Percentiles rank a stretch among this genome's conserved stretches.
Evolutionary conservation across 2,888 invertebrate genomes (phyloP).

Genomic region (Galeopsomyia nigrocyanea): DNA sequence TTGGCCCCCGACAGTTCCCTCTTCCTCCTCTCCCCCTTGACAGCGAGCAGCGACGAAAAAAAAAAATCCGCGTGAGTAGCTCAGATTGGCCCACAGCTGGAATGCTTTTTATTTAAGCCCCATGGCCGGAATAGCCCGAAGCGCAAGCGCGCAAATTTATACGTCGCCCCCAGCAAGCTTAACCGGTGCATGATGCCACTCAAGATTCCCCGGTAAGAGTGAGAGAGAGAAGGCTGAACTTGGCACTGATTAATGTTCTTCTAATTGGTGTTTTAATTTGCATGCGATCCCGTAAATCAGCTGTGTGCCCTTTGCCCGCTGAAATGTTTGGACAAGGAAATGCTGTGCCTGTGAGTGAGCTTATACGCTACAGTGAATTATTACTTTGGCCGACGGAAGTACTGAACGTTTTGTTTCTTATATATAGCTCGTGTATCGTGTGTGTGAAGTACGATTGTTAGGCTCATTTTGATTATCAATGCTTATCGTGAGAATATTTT

Average conservation of each 20-base stretch:
- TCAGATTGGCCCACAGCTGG: constrained; percentile 33
- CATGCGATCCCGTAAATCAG: background rate
- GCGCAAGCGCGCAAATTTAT: constrained; percentile 13
- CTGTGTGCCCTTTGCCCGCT: too few relatives aligned
- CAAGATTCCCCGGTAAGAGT: background rate
- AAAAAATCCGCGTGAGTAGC: constrained; percentile 39
- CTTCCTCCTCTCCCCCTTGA: background rate
- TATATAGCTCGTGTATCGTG: too few relatives aligned
- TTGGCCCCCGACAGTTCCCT: constrained; percentile 42
- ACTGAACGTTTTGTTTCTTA: too few relatives aligned
- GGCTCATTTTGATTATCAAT: too few relatives aligned
- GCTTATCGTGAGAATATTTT: too few relatives aligned
- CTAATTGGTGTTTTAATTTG: constrained; percentile 27
- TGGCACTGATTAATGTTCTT: constrained; percentile 28
- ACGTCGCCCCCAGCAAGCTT: constrained; percentile 1
- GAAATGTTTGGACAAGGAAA: background rate
- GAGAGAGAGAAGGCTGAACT: constrained; percentile 4
- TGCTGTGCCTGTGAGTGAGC: background rate
- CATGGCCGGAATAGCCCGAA: background rate
- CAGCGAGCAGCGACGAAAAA: constrained; percentile 1
- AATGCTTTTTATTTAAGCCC: constrained; percentile 48
- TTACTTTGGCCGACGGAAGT: too few relatives aligned
- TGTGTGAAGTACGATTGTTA: too few relatives aligned
- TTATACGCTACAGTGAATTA: too few relatives aligned
- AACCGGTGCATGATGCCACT: constrained; percentile 6